Percentiles rank a stretch among this genome's conserved stretches.
Conservation (phyloP, 2,113 vertebrate genomes). For the Lepus timidus region DNA sequence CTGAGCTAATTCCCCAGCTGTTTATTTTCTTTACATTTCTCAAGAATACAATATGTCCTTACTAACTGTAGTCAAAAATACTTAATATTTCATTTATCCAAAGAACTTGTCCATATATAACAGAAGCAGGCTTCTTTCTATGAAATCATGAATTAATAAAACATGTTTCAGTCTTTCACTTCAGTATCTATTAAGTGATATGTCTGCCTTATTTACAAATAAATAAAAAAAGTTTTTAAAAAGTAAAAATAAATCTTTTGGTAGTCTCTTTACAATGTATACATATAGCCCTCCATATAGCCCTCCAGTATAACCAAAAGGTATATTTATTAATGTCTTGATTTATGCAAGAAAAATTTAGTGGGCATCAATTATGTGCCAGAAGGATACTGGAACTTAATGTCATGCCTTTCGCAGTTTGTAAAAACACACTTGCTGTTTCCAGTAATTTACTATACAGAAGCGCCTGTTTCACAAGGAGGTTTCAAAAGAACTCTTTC, state of each 20-base stretch:
- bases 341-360: background rate
- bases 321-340: background rate
- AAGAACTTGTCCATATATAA: constrained; percentile 4
- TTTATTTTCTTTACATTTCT: background rate
- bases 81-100: background rate
- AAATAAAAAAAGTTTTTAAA: background rate
- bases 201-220: background rate
- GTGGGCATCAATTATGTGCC: background rate
- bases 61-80: background rate
- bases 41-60: background rate
- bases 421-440: constrained; percentile 10
- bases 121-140: background rate
- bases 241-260: background rate
- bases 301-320: background rate
- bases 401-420: background rate
- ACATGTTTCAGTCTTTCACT: background rate
- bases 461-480: background rate
- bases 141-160: constrained; percentile 33
- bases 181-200: constrained; percentile 49
- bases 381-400: background rate
- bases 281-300: background rate
- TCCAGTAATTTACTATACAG: background rate
- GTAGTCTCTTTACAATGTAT: background rate
- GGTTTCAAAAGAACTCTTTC: background rate
- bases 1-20: too few relatives aligned